Percentiles rank a stretch among this genome's conserved stretches.
Conservation (phyloP, 2,888 invertebrate genomes). For the Oeneis ivallda region DNA sequence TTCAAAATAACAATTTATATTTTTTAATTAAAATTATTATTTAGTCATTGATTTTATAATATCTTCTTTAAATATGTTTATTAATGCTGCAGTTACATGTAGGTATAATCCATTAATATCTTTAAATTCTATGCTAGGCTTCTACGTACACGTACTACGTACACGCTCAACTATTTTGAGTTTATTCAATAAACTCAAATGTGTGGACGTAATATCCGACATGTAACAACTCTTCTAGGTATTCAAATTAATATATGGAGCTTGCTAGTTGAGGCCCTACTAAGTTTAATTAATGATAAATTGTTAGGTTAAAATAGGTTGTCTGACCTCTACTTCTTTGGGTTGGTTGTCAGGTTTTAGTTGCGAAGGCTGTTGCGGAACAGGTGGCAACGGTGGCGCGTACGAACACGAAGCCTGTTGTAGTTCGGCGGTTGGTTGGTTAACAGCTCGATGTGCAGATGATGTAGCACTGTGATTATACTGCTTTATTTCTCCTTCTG, state of each 20-base stretch:
- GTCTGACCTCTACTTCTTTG: constrained; percentile 79
- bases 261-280: background rate
- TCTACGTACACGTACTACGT: too few relatives aligned
- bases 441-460: constrained; percentile 47
- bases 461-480: constrained; percentile 52
- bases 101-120: background rate
- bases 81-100: background rate
- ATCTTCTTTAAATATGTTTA: background rate
- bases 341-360: constrained; percentile 65
- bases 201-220: too few relatives aligned
- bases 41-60: too few relatives aligned
- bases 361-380: constrained; percentile 52
- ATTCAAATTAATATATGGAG: background rate
- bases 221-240: too few relatives aligned
- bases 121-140: background rate
- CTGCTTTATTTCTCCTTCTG: constrained; percentile 51
- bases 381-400: constrained; percentile 49
- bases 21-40: too few relatives aligned
- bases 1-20: too few relatives aligned
- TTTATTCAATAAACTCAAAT: background rate
- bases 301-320: constrained; percentile 35
- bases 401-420: constrained; percentile 74
- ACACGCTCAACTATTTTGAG: background rate
- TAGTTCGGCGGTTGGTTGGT: constrained; percentile 51
- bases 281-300: background rate